Conservation (phyloP, 2,797 vertebrate species). For the Kryptolebias ocellatus region DNA sequence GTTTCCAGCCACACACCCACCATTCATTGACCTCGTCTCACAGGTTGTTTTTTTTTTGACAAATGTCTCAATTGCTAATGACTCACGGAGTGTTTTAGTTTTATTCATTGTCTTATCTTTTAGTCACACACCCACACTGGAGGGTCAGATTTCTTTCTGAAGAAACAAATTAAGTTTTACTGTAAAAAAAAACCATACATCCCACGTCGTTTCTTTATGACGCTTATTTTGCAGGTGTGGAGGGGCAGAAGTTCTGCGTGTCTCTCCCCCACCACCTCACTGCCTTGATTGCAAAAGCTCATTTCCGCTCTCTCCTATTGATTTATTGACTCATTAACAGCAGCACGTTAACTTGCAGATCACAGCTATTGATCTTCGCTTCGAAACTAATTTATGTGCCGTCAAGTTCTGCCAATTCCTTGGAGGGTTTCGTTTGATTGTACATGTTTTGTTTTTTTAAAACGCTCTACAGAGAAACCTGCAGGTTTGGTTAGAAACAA, state of each 20-base stretch:
- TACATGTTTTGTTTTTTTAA: neutral
- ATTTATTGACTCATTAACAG: constrained; percentile 56
- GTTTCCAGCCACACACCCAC: constrained; percentile 60
- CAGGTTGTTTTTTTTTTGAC: constrained; percentile 20
- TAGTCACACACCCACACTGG: constrained; percentile 35
- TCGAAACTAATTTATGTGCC: constrained; percentile 19
- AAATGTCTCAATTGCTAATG: constrained; percentile 52
- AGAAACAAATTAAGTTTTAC: constrained; percentile 22
- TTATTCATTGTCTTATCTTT: constrained; percentile 23
- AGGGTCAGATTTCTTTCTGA: constrained; percentile 15
- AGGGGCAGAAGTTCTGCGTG: constrained; percentile 6
- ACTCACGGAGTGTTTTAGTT: constrained; percentile 57
- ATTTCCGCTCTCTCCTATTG: constrained; percentile 17
- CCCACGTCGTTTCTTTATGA: constrained; percentile 3
- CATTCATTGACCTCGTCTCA: constrained; percentile 11
- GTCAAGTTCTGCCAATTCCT: neutral
- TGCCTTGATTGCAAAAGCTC: constrained; percentile 9
- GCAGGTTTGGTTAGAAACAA: neutral
- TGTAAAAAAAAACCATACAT: neutral
- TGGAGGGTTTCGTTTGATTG: neutral
- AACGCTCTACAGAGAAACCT: neutral
- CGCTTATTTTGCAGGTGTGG: constrained; percentile 20
- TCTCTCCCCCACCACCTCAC: constrained; percentile 1
- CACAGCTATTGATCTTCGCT: constrained; percentile 43
- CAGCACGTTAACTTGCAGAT: constrained; percentile 26